A percentile compares a stretch with the other conserved stretches of the same genome.
Evolutionary conservation across 2,797 vertebrate species (phyloP).

Genomic region (Acestrorhynchus altus): DNA sequence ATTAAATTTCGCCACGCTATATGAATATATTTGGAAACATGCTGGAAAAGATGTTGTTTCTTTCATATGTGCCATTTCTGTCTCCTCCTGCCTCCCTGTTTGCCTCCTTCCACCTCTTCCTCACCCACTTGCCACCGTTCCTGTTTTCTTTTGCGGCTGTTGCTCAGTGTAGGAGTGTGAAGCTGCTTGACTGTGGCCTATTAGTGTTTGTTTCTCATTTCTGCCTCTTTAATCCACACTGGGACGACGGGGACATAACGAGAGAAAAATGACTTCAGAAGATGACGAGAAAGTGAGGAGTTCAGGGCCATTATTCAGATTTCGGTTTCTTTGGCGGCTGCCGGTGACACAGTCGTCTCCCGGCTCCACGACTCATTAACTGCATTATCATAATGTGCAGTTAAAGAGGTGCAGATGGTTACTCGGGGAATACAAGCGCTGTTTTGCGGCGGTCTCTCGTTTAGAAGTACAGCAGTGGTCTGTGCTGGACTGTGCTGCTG

Average conservation of each 20-base stretch:
- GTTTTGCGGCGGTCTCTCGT: conserved; percentile 1
- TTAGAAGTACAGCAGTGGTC: conserved; percentile 22
- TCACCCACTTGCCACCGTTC: conserved; percentile 8
- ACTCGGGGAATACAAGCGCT: conserved; percentile 25
- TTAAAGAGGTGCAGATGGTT: conserved; percentile 37
- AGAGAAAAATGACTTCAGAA: conserved; percentile 24
- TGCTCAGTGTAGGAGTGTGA: conserved; percentile 22
- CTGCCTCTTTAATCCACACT: not conserved
- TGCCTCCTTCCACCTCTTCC: not conserved
- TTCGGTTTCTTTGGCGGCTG: conserved; percentile 22
- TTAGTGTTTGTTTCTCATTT: conserved; percentile 14
- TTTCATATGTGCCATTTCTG: not conserved
- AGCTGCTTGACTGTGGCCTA: not conserved
- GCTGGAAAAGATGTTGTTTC: too few relatives aligned
- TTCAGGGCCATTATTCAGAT: conserved; percentile 12
- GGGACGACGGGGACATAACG: conserved; percentile 2
- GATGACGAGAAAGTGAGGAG: not conserved
- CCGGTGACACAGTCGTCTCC: conserved; percentile 11
- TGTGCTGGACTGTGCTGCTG: conserved; percentile 16
- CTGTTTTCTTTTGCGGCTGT: conserved; percentile 10
- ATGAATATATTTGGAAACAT: too few relatives aligned
- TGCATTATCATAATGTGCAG: conserved; percentile 51
- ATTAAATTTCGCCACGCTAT: too few relatives aligned
- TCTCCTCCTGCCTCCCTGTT: not conserved
- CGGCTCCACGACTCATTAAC: conserved; percentile 41